phyloP scores from a whole-genome alignment of 2,797 vertebrate genomes.

The Tauraco hartlaubi region DNA sequence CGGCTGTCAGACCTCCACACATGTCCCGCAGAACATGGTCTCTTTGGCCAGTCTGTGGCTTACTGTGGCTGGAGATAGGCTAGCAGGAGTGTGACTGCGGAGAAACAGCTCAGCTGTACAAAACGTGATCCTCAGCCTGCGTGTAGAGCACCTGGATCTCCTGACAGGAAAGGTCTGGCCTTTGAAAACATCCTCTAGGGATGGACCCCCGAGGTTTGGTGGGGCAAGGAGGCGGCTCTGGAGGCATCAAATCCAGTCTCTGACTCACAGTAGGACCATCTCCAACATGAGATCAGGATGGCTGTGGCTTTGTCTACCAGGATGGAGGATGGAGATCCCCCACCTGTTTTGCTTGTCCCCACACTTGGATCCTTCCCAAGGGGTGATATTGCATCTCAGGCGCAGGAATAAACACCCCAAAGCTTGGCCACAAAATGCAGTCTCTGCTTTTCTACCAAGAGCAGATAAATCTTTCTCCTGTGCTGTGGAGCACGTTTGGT shows the following conservation, averaged over 20 bases:
- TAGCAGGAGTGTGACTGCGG: background rate
- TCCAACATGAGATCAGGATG: background rate
- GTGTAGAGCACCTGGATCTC: background rate
- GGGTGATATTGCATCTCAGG: background rate
- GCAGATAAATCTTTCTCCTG: background rate
- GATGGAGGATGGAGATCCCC: background rate
- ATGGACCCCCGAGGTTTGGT: background rate
- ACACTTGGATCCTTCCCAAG: background rate
- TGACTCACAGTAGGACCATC: background rate
- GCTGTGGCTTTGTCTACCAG: background rate
- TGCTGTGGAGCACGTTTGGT: background rate
- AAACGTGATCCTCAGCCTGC: background rate
- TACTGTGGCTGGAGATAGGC: accelerated
- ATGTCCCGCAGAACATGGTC: accelerated
- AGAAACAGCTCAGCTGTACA: background rate
- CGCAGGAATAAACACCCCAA: background rate
- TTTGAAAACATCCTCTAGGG: background rate
- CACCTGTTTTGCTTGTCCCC: background rate
- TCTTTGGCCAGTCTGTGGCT: background rate
- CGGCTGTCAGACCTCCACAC: background rate
- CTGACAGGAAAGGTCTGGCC: background rate
- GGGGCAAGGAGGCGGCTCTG: background rate
- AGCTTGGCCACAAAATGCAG: background rate
- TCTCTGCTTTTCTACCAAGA: background rate
- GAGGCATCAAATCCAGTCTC: background rate